phyloP scores from a whole-genome alignment of 2,797 vertebrate genomes.

The Hypotaenidia okinawae region DNA sequence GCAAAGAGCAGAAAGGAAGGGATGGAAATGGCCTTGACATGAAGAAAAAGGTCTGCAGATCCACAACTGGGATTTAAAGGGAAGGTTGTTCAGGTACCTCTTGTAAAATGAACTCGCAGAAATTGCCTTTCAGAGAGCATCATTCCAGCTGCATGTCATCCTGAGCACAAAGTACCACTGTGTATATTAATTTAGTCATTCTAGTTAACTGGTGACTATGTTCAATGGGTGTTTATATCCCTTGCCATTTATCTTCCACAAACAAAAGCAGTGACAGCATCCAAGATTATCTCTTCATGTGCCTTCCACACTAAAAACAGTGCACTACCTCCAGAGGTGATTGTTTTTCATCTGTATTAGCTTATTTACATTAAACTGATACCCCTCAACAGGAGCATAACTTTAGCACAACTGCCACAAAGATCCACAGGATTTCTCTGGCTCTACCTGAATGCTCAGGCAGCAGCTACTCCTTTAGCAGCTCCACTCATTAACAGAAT shows the following conservation, averaged over 20 bases:
- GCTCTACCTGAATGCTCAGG: too few species aligned
- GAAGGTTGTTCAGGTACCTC: not conserved
- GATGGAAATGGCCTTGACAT: not conserved
- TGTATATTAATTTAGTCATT: not conserved
- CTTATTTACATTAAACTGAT: too few species aligned
- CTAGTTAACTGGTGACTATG: not conserved
- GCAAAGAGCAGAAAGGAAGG: not conserved
- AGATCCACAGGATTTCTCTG: too few species aligned
- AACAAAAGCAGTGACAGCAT: constrained; percentile 23
- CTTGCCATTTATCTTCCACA: constrained; percentile 27
- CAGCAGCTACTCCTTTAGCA: too few species aligned
- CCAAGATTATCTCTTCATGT: not conserved
- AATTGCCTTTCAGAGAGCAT: not conserved
- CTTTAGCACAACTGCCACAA: too few species aligned
- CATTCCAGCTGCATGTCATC: not conserved
- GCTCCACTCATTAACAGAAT: not conserved
- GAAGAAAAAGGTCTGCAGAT: not conserved
- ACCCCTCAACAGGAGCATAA: too few species aligned
- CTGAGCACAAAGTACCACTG: not conserved
- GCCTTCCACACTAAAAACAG: constrained; percentile 13
- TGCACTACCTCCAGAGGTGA: not conserved
- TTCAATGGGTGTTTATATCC: constrained; percentile 28
- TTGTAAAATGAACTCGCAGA: not conserved
- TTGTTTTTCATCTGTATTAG: too few species aligned
- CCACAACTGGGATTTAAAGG: not conserved